These are phyloP conservation scores for Azemiops feae DNA, from an alignment of 2,113 vertebrate genomes.

Conservation along the genomic window DNA sequence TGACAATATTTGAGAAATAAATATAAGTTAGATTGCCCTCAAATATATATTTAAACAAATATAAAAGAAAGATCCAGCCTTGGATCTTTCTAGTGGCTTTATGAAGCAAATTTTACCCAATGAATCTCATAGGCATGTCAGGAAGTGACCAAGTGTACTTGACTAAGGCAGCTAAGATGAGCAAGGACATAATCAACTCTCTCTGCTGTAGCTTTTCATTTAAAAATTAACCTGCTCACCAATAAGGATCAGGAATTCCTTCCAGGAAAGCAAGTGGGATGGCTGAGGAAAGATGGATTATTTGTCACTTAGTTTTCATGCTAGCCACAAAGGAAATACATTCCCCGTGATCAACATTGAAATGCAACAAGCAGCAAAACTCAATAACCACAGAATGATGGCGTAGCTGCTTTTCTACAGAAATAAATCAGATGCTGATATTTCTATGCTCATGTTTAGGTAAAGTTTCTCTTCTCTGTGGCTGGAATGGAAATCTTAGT, in stretches of 20 bases:
- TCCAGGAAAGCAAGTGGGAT: background rate
- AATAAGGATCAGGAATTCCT: background rate
- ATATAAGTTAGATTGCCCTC: background rate
- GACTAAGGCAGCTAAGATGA: background rate
- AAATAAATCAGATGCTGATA: background rate
- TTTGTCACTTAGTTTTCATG: background rate
- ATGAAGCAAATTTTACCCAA: background rate
- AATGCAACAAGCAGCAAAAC: background rate
- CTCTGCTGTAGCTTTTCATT: background rate
- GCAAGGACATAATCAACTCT: background rate
- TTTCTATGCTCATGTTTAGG: background rate
- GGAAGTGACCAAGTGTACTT: background rate
- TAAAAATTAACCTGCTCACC: background rate
- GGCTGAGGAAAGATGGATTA: background rate
- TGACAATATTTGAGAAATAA: background rate
- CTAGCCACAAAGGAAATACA: too few relatives aligned
- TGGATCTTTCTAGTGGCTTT: too few relatives aligned
- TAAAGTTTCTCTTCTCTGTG: too few relatives aligned
- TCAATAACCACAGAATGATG: background rate
- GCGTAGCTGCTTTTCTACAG: background rate
- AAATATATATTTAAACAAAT: background rate
- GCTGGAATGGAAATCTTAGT: background rate
- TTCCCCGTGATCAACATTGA: background rate
- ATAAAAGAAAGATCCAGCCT: background rate
- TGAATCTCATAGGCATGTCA: background rate